These are phyloP conservation scores for Apogon hyalosoma DNA, from an alignment of 2,797 vertebrate species.

Conservation along the genomic window DNA sequence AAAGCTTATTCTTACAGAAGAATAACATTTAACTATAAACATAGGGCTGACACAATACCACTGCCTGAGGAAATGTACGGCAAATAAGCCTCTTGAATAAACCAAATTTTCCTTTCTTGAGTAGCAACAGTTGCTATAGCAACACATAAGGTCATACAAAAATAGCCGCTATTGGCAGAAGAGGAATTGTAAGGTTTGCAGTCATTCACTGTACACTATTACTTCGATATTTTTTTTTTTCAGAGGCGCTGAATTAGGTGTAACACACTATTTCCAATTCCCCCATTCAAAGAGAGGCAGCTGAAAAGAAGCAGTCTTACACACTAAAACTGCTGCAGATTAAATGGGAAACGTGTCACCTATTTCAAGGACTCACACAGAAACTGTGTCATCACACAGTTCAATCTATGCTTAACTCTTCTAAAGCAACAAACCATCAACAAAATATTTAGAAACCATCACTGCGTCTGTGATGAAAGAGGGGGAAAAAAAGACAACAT, in stretches of 20 bases:
- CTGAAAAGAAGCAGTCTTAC: background rate
- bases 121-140: constrained; percentile 85
- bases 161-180: constrained; percentile 76
- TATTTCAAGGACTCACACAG: background rate
- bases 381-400: background rate
- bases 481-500: background rate
- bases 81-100: constrained; percentile 73
- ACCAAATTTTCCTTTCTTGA: constrained; percentile 69
- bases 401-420: background rate
- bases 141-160: constrained; percentile 81
- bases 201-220: constrained; percentile 42
- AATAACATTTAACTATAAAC: constrained; percentile 13
- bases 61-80: constrained; percentile 46
- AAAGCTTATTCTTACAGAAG: background rate
- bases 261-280: constrained; percentile 9
- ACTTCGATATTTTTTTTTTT: constrained; percentile 29
- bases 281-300: background rate
- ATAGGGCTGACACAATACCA: constrained; percentile 23
- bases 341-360: background rate
- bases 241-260: constrained; percentile 23
- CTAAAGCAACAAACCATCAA: background rate
- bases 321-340: background rate
- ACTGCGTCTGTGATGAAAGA: background rate
- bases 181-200: constrained; percentile 56
- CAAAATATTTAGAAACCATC: background rate